Base-by-base conservation (phyloP, 2,888 invertebrate species). In the Rambutsinella grinnellia region DNA sequence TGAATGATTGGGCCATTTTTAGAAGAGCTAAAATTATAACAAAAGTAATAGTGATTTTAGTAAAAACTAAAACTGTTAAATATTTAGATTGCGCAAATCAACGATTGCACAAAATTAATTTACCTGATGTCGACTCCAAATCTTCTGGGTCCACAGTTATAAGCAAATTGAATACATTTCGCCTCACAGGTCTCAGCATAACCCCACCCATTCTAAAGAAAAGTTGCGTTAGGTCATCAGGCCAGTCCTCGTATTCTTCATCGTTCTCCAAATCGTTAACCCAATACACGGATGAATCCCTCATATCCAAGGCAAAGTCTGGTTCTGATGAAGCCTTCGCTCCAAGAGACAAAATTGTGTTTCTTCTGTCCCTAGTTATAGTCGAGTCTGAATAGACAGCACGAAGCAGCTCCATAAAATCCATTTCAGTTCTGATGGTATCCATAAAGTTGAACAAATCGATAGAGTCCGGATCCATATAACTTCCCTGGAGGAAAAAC, bases 181-280 rank as follows among this genome's bases (percentile, higher is more conserved):
- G 91, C 74, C 94, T 90, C 84, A 95, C 90, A 85, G 94, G 94
- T 80, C 99, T 89, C 77, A 99, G 88, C 97, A 99, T 98, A 68
- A 99, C 99, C 0, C 98, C 98, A 86, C 97, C 99, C 0, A 97
- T 96, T n/a, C 99, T 98, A 76, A 97, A 89, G 79, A 99, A 88
- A 79, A 99, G 88, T 85, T 98, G 96, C 89, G 94, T 94, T 66
- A 95, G 90, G 46, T 94, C 94, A 0, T 91, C 89, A 0, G 96
- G 94, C 99, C 98, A 99, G 69, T 93, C 90, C 27, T 90, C 89
- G 86, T 98, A 99, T 79, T 93, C 91, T 53, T 92, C 89, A 88
- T 99, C 99, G 8, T 89, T 90, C 88, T 99, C 99, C 71, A 99
- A 90, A 86, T 99, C 95, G 86, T 99, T 99, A 24, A 98, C 89